These are phyloP conservation scores for Chroicocephalus ridibundus DNA, from an alignment of 2,113 vertebrate species.

Conservation along the genomic window DNA sequence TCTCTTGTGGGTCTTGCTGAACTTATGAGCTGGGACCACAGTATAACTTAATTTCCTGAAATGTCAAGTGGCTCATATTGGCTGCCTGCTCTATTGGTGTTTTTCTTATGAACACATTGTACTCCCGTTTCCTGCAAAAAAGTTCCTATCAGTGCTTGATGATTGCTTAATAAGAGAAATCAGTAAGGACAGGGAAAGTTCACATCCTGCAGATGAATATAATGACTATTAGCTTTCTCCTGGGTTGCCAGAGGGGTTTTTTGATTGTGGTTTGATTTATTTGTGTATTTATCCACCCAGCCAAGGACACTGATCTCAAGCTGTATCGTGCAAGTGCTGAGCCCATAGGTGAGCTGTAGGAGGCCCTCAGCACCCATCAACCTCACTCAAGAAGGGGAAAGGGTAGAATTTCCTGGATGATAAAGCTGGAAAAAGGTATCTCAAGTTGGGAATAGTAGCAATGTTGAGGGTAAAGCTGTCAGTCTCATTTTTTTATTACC, in stretches of 20 bases:
- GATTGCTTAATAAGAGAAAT: constrained; percentile 52
- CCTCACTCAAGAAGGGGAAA: not conserved
- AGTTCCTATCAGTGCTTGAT: constrained; percentile 12
- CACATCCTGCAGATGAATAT: constrained; percentile 1
- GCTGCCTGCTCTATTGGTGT: not conserved
- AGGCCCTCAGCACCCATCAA: not conserved
- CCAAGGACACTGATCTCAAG: not conserved
- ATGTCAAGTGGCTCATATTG: constrained; percentile 20
- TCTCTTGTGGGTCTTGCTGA: not conserved
- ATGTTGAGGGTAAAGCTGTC: not conserved
- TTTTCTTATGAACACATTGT: constrained; percentile 13
- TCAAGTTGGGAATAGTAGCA: not conserved
- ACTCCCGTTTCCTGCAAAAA: constrained; percentile 12
- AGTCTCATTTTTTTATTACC: not conserved
- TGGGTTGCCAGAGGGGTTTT: not conserved
- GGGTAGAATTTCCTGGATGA: not conserved
- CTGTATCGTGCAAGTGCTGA: not conserved
- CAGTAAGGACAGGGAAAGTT: constrained; percentile 7
- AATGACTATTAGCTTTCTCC: not conserved
- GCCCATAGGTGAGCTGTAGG: not conserved
- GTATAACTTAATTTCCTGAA: constrained; percentile 49
- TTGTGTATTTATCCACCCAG: constrained; percentile 4
- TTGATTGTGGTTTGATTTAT: constrained; percentile 26
- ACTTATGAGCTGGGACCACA: not conserved
- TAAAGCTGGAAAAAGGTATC: not conserved